phyloP scores from a whole-genome alignment of 2,888 invertebrate genomes.

The Auanema sp. region DNA sequence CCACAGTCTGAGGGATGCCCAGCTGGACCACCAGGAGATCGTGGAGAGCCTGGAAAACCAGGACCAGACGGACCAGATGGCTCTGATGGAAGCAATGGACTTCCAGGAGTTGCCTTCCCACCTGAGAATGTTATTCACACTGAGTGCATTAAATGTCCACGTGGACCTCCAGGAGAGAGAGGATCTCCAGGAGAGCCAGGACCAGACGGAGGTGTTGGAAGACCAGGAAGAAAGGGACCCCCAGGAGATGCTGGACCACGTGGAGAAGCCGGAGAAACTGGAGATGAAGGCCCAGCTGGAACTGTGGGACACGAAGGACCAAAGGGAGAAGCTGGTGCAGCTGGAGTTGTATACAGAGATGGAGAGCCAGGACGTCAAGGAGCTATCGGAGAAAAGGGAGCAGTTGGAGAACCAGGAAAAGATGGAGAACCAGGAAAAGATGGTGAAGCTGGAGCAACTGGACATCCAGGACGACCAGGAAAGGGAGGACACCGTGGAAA shows the following conservation, averaged over 20 bases:
- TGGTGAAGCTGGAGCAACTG: not conserved
- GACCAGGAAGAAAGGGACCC: conserved; percentile 1
- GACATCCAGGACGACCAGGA: not conserved
- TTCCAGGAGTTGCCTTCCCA: too few relatives aligned
- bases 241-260: conserved; percentile 9
- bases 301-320: conserved; percentile 3
- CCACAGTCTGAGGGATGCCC: too few relatives aligned
- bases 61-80: too few relatives aligned
- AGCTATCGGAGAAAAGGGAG: conserved; percentile 4
- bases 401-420: not conserved
- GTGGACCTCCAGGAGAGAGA: conserved; percentile 3
- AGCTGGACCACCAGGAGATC: too few relatives aligned
- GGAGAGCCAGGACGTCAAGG: conserved; percentile 5
- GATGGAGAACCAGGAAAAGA: not conserved
- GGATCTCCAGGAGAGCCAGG: conserved; percentile 9
- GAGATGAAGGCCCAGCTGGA: conserved; percentile 5
- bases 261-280: not conserved
- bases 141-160: conserved; percentile 9
- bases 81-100: too few relatives aligned
- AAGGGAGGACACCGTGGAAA: too few relatives aligned
- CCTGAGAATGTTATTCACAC: too few relatives aligned
- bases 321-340: conserved; percentile 1
- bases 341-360: not conserved
- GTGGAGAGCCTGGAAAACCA: too few relatives aligned
- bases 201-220: not conserved